Evolutionary conservation across 1,140 invertebrate genomes (phyloP), one percentile per base, ranked within the genome.

Genomic region (Drosophila sechellia): DNA sequence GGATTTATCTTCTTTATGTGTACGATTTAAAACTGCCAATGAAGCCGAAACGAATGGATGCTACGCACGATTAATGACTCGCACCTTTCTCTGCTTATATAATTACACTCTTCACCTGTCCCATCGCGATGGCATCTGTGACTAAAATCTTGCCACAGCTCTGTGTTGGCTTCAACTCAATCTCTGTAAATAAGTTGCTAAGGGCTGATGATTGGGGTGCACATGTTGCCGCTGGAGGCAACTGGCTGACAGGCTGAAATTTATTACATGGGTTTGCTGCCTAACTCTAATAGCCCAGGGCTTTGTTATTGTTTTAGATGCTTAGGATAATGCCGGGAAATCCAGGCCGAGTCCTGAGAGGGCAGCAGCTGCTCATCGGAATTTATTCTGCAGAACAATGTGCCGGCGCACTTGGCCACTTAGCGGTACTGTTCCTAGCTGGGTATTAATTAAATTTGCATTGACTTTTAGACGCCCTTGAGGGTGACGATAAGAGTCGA

Each of bases 171-270:
- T 65, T 46, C 69, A 53, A 42, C 35, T 48, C 25, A 42, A 34
- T 42, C n/a, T 17, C 27, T 74, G 58, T 50, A 55, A 74, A 72
- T 63, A 72, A 74, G 57, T 72, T 27, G 71, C 35, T 46, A 43
- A 20, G 53, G 34, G 48, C 40, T 52, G 13, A 25, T 53, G 54
- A 25, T 22, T 17, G 34, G 11, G 31, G 52, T 22, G 50, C 37
- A 64, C 43, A 17, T 66, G 45, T 37, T 76, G 43, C 43, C 40
- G 68, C 17, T 59, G 27, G 42, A 72, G 72, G 66, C 58, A 71
- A 35, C 72, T 69, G 73, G 42, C 81, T 85, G 81, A 86, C 81
- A 86, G 77, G 70, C 68, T 65, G 63, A 85, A 77, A 85, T 85
- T 86, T 85, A 85, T 85, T 77, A 69, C 77, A 77, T 69, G 81